Base-by-base conservation (phyloP, 2,797 vertebrate genomes). In the Sardinella longiceps region DNA sequence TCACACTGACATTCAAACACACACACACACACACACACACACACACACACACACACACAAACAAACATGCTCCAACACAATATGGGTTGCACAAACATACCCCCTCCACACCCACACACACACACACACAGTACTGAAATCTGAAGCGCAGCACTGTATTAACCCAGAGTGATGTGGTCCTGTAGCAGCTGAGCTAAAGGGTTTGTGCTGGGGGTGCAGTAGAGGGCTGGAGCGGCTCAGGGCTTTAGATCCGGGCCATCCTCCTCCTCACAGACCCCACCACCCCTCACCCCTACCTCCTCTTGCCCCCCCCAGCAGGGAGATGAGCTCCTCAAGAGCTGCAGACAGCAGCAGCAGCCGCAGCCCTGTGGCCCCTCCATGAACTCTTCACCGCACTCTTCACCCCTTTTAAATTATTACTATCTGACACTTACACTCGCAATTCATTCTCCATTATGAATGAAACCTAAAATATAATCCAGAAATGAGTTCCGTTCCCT, bases 1-100 rank as follows among this genome's bases (percentile, higher is more conserved):
- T 74, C 66, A 74, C 66, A 74, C 66, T 39, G 66, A 74, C 33
- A 74, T 74, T 74, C 30, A 74, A 18, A 37, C 66, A 37, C 15
- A 20, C 30, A 37, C 30, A 20, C 14, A 37, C 3, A 28, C 60
- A 63, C 11, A 28, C 25, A 63, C 60, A 30, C 25, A 63, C 25
- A 30, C 10, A 63, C 10, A 25, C n/a, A 10, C 56, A 60, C 0
- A n/a, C n/a, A 28, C 1, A 63, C n/a, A 63, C 2, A 1, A 20
- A 20, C n/a, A 60, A 23, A 60, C n/a, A 25, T 12, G 30, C 9
- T 66, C 28, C 30, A 74, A 74, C 30, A 74, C 33, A 18, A 74
- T 37, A 10, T n/a, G n/a, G n/a, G n/a, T n/a, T 15, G 30, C 66
- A 37, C 14, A 74, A 15, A 74, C 4, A n/a, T n/a, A 56, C 53